Evolutionary conservation across 2,888 invertebrate species (phyloP).

Genomic region (Oxycera nigricornis): DNA sequence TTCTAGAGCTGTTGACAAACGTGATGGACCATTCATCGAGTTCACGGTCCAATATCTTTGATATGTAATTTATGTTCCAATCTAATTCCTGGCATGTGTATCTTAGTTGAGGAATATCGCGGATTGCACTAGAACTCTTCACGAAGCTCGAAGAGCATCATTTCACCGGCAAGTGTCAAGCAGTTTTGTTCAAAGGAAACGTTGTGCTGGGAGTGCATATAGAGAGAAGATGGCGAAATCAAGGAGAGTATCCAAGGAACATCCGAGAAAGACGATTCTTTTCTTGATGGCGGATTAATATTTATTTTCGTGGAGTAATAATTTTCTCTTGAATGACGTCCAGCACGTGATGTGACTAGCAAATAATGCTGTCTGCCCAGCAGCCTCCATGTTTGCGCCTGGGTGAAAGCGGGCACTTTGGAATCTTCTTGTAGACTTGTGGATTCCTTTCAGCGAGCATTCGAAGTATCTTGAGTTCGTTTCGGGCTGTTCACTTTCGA

Average conservation of each 20-base stretch:
- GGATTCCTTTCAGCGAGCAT: neutral
- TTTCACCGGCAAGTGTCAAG: neutral
- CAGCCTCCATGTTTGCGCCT: neutral
- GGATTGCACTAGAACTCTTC: neutral
- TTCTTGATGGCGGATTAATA: constrained; percentile 43
- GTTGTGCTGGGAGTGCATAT: neutral
- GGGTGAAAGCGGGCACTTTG: neutral
- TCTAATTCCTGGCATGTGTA: no score
- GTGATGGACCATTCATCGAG: no score
- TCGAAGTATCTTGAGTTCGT: neutral
- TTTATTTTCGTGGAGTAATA: constrained; percentile 46
- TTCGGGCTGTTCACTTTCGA: neutral
- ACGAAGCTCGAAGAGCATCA: neutral
- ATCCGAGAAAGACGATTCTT: constrained; percentile 10
- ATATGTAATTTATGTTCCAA: no score
- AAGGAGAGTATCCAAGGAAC: neutral
- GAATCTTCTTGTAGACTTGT: neutral
- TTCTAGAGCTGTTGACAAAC: no score
- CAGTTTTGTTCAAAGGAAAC: neutral
- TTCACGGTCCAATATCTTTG: no score
- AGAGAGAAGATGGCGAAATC: neutral
- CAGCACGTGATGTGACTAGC: constrained; percentile 42
- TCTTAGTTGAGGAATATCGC: no score
- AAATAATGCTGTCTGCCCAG: neutral
- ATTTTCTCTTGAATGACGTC: constrained; percentile 44